These are phyloP conservation scores for Mixornis gularis DNA, from an alignment of 2,113 vertebrate genomes.

Conservation along the genomic window DNA sequence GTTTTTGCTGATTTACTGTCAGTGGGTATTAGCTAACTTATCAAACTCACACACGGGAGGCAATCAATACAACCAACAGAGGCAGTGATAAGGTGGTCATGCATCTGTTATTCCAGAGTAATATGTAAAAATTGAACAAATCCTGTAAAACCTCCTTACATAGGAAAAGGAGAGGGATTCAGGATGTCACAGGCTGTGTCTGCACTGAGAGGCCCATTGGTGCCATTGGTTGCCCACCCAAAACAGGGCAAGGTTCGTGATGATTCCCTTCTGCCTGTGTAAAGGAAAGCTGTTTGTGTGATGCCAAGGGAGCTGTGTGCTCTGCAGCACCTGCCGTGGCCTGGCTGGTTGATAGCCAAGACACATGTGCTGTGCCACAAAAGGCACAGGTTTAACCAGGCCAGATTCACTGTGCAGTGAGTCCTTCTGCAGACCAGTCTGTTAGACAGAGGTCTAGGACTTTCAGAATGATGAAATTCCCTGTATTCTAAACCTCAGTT, in stretches of 20 bases:
- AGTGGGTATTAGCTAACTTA: not conserved
- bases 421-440: not conserved
- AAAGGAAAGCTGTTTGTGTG: not conserved
- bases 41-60: not conserved
- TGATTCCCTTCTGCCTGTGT: not conserved
- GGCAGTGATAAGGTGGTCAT: not conserved
- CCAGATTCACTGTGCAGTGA: not conserved
- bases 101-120: not conserved
- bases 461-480: not conserved
- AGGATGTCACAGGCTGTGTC: not conserved
- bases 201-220: not conserved
- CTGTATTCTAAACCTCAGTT: not conserved
- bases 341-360: not conserved
- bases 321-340: not conserved
- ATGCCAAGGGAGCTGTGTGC: not conserved
- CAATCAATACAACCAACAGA: not conserved
- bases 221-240: accelerated
- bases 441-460: not conserved
- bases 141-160: not conserved
- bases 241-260: accelerated
- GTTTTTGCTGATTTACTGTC: not conserved
- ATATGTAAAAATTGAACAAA: not conserved
- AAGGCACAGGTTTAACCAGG: not conserved
- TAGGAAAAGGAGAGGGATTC: not conserved
- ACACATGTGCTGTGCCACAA: not conserved